A percentile compares a stretch with the other conserved stretches of the same genome.
Evolutionary conservation across 2,113 vertebrate species (phyloP).

Genomic region (Mungos mungo): DNA sequence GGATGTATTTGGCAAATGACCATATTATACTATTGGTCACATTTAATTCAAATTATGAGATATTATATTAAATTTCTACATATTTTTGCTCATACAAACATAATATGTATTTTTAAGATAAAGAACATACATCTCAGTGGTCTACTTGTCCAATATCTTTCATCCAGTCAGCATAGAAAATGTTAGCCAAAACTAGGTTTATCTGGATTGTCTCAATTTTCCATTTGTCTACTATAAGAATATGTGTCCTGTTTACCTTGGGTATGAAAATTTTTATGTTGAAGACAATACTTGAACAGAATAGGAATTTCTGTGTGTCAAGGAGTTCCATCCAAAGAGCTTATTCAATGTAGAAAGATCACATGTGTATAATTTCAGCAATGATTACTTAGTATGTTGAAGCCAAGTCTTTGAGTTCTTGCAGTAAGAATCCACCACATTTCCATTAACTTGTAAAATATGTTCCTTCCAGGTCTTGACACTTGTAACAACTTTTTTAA

Average conservation of each 20-base stretch:
- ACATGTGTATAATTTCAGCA: background rate
- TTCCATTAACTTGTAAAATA: background rate
- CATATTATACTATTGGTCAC: background rate
- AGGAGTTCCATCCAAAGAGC: background rate
- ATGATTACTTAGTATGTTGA: background rate
- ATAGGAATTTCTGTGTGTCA: background rate
- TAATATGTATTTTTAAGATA: background rate
- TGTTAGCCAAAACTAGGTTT: background rate
- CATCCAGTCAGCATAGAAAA: background rate
- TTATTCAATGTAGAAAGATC: background rate
- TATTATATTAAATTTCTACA: background rate
- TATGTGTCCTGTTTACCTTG: background rate
- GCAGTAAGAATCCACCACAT: background rate
- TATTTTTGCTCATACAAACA: background rate
- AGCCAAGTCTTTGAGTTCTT: background rate
- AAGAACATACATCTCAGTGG: background rate
- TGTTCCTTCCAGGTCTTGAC: background rate
- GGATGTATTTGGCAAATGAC: background rate
- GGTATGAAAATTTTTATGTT: background rate
- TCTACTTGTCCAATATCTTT: background rate
- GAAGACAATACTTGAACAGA: background rate
- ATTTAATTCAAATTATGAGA: background rate
- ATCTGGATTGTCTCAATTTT: background rate
- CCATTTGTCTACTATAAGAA: background rate
- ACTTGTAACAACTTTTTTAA: conserved; percentile 45